Conservation (phyloP, 2,888 invertebrate species). For the Eristalis arbustorum region DNA sequence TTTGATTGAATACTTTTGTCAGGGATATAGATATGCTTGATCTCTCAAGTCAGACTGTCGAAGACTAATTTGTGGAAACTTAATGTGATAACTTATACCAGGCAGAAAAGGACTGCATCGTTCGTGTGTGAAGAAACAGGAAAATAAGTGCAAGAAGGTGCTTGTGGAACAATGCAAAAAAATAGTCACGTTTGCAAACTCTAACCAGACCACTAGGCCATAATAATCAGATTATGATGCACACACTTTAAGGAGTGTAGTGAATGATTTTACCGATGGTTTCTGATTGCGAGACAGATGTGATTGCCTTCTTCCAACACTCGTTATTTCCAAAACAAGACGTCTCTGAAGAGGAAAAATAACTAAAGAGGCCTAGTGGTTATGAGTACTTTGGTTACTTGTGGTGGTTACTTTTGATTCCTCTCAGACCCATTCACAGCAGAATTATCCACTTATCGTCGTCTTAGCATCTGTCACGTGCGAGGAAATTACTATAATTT, state of each 20-base stretch:
- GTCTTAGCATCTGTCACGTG: constrained; percentile 6
- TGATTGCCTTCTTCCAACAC: background rate
- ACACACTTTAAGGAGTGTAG: background rate
- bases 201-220: background rate
- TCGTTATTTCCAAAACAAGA: background rate
- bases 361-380: constrained; percentile 5
- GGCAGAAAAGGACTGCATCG: background rate
- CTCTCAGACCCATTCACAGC: constrained; percentile 9
- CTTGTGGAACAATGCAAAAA: background rate
- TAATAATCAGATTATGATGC: background rate
- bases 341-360: background rate
- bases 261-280: no score
- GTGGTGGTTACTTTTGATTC: background rate
- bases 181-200: background rate
- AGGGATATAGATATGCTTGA: no score
- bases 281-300: background rate
- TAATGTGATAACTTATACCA: background rate
- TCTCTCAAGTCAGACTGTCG: no score
- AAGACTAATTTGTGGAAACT: background rate
- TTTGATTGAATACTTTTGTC: no score
- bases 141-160: background rate
- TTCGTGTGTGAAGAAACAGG: background rate
- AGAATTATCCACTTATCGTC: background rate
- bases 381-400: constrained; percentile 1
- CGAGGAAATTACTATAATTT: constrained; percentile 26